Conservation (phyloP, 2,888 invertebrate species). For the Lobophora halterata region DNA sequence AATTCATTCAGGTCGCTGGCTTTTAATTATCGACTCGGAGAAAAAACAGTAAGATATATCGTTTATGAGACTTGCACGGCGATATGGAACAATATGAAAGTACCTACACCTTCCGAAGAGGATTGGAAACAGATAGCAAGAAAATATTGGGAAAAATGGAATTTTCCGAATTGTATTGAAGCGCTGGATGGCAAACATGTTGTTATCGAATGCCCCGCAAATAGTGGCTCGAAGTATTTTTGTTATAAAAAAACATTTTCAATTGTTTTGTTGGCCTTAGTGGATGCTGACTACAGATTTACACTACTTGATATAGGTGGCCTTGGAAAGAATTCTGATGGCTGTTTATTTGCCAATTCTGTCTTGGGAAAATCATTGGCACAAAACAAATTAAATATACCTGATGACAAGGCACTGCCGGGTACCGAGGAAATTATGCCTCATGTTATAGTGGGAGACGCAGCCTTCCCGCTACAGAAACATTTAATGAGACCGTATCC, state of each 20-base stretch:
- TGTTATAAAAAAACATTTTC: constrained; percentile 13
- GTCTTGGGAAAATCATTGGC: constrained; percentile 22
- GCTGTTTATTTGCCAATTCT: constrained; percentile 23
- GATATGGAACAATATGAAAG: constrained; percentile 1
- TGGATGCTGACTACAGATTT: constrained; percentile 22
- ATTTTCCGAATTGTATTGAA: constrained; percentile 5
- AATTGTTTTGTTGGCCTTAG: constrained; percentile 24
- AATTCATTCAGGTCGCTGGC: not conserved
- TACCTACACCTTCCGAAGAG: constrained; percentile 1
- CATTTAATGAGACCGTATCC: constrained; percentile 16
- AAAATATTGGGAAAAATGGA: not conserved
- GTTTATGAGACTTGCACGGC: constrained; percentile 4
- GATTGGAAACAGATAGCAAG: constrained; percentile 2
- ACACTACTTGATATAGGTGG: constrained; percentile 23
- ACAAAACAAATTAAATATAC: constrained; percentile 20
- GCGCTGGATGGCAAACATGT: too few species aligned
- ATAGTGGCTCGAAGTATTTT: constrained; percentile 4
- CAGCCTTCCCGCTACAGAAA: constrained; percentile 16
- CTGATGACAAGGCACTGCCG: constrained; percentile 25
- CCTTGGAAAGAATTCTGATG: constrained; percentile 18
- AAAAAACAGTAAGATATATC: not conserved
- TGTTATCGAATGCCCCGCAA: constrained; percentile 2
- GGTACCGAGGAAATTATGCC: constrained; percentile 13
- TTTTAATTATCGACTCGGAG: constrained; percentile 1
- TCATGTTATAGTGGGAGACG: constrained; percentile 17